phyloP scores from a whole-genome alignment of 2,797 vertebrate genomes.

The Lutjanus argentimaculatus region DNA sequence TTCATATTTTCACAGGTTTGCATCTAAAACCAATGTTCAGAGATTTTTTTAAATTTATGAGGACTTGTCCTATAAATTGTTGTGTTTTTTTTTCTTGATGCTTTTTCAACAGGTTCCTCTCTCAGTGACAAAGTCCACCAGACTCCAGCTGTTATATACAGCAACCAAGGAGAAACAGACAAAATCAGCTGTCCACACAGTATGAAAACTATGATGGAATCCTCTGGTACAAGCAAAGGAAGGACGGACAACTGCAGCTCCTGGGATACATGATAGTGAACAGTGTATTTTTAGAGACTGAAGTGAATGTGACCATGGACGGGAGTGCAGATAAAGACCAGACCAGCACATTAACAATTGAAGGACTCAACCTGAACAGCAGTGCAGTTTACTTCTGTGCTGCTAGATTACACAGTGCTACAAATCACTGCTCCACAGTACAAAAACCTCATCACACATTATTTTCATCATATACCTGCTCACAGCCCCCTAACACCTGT shows the following conservation, averaged over 20 bases:
- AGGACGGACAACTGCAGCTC: slow-evolving; percentile 34
- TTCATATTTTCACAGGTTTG: too few species aligned
- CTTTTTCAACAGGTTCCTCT: slow-evolving; percentile 39
- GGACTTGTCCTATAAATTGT: too few species aligned
- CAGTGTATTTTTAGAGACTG: too few species aligned
- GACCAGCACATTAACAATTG: background rate
- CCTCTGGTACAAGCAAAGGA: slow-evolving; percentile 68
- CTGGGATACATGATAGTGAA: too few species aligned
- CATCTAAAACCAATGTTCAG: too few species aligned
- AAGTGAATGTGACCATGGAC: background rate
- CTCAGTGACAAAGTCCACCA: slow-evolving; percentile 50
- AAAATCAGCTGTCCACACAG: slow-evolving; percentile 56
- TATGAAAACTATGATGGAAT: slow-evolving; percentile 16
- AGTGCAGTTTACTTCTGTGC: background rate
- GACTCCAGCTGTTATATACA: slow-evolving; percentile 38
- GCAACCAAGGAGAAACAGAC: background rate
- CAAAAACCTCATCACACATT: background rate
- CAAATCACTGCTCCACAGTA: background rate
- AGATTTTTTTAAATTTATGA: too few species aligned
- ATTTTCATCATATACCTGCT: background rate
- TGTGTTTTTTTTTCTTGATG: too few species aligned
- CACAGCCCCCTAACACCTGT: background rate
- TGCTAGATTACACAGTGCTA: background rate
- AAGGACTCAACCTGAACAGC: background rate
- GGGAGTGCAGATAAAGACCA: background rate